Evolutionary conservation across 2,888 invertebrate genomes (phyloP).

Genomic region (Schrankia costaestrigalis): DNA sequence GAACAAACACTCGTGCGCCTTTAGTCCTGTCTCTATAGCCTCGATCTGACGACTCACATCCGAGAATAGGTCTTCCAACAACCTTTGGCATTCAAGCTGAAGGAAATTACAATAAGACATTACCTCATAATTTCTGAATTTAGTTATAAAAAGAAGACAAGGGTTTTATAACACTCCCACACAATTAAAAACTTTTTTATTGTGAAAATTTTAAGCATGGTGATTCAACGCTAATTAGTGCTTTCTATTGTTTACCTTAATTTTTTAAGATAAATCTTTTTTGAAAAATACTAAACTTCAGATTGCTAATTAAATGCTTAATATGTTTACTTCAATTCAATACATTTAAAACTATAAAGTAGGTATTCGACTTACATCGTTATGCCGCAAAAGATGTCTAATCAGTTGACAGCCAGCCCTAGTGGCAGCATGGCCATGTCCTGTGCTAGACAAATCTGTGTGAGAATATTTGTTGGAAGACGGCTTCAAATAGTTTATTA

Average conservation of each 20-base stretch:
- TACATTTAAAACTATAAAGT: neutral
- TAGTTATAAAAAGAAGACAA: too few species aligned
- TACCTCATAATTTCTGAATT: too few species aligned
- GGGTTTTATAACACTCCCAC: too few species aligned
- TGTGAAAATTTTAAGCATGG: too few species aligned
- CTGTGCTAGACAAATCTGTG: conserved; percentile 84
- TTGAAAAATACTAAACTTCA: too few species aligned
- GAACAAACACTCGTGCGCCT: conserved; percentile 92
- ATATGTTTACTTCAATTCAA: neutral
- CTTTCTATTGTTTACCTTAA: too few species aligned
- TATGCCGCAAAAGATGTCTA: conserved; percentile 85
- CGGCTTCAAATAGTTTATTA: conserved; percentile 93
- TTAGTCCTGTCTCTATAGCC: conserved; percentile 85
- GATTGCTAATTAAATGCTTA: too few species aligned
- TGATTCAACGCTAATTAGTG: too few species aligned
- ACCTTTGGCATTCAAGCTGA: conserved; percentile 84
- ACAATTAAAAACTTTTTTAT: too few species aligned
- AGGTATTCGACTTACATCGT: conserved; percentile 74
- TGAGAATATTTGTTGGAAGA: conserved; percentile 93
- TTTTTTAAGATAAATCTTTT: too few species aligned
- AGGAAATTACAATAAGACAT: neutral
- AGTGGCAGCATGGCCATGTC: conserved; percentile 82
- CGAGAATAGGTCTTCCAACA: conserved; percentile 88
- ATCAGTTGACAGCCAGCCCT: conserved; percentile 87
- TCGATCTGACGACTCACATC: conserved; percentile 89